Base-by-base conservation (phyloP, 2,888 invertebrate species). In the Plusia festucae region DNA sequence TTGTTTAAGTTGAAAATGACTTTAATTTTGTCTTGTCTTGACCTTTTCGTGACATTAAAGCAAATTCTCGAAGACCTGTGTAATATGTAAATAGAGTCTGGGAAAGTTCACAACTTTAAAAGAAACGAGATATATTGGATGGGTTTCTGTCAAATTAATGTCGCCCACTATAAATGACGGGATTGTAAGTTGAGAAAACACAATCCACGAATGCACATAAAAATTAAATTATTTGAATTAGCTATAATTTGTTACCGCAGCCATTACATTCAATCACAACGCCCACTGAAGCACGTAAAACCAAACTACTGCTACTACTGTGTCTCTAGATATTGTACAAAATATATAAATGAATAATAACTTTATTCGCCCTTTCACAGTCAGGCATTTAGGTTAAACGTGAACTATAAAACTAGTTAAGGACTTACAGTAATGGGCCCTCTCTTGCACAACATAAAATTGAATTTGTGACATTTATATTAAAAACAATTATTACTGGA, bases 181-280 rank as follows among this genome's bases (percentile, higher is more conserved):
- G 52, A 18, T 32, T 44, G 44, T 53, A 56, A 65, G 59, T 62
- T 60, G 58, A 71, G 52, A 60, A 67, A 77, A 79, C 53, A 60
- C 40, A 61, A 63, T 56, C 57, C 60, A 65, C 62, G 53, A 53
- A 24, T 57, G 49, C 32, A 27, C 64, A 51, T 53, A 80, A 70
- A 76, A 80, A 79, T 81, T 79, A 70, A 81, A 75, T 78, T 79
- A 79, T 72, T 65, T 60, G 55, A 81, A 78, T 81, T 75, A 73
- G 66, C 49, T 63, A 57, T 76, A 53, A 81, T 81, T 78, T 81
- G 76, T 69, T 69, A 73, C 76, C 76, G 32, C 79, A 76, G 58
- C 66, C 65, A 75, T 78, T 70, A 72, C 59, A 59, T 60, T 64
- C 75, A 69, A 79, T 81, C 73, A 69, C 64, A 40, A 69, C 79